Evolutionary conservation across 2,113 vertebrate species (phyloP).

Genomic region (Tichodroma muraria): DNA sequence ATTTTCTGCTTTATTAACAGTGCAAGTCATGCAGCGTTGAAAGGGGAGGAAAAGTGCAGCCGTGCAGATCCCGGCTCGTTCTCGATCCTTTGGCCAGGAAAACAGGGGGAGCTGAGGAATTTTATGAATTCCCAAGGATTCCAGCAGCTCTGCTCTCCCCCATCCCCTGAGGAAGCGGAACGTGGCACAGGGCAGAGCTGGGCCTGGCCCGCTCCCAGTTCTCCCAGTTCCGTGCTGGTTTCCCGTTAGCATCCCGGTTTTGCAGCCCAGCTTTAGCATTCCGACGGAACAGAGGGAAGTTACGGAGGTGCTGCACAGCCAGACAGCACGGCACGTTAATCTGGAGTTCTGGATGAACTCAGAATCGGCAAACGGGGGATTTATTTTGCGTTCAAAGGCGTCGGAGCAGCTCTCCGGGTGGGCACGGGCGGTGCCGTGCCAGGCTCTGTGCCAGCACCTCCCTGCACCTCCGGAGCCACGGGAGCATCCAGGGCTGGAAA

Average conservation of each 20-base stretch:
- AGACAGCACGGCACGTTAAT: accelerated
- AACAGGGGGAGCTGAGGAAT: background rate
- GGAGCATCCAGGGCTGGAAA: background rate
- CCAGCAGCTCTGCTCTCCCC: background rate
- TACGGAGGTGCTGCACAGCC: accelerated
- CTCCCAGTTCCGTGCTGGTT: background rate
- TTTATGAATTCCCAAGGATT: accelerated
- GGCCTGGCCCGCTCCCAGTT: background rate
- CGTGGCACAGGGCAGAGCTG: background rate
- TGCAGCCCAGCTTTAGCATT: background rate
- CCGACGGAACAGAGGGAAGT: background rate
- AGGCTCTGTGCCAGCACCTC: background rate
- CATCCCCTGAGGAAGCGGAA: background rate
- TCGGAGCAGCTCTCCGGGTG: background rate
- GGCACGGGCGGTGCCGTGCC: no score
- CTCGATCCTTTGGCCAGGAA: background rate
- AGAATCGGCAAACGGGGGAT: accelerated
- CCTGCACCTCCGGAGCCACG: background rate
- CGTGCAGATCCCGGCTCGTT: background rate
- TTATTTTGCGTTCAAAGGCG: background rate
- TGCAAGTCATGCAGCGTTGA: background rate
- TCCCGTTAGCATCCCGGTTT: background rate
- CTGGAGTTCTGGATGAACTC: background rate
- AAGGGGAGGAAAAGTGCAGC: background rate
- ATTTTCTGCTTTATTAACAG: background rate